Conservation (phyloP, 2,888 invertebrate species). For the Harpalus rufipes region DNA sequence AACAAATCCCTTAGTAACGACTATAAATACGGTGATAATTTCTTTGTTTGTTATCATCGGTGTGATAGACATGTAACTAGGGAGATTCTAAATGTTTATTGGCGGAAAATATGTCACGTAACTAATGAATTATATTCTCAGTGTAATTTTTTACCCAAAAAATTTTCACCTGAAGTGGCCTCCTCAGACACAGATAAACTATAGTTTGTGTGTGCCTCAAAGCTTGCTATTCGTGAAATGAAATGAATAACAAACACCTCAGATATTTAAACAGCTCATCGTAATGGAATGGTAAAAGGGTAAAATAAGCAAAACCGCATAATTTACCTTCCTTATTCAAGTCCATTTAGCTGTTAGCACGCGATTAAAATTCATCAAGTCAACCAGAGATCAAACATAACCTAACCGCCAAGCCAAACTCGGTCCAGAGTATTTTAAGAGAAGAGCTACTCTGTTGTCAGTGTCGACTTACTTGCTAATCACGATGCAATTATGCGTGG, state of each 20-base stretch:
- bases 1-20: too few species aligned
- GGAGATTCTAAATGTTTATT: too few species aligned
- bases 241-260: neutral
- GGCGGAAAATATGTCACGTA: too few species aligned
- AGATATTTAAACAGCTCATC: neutral
- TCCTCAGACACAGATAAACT: too few species aligned
- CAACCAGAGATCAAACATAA: constrained; percentile 19
- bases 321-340: constrained; percentile 7
- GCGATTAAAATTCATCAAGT: constrained; percentile 22
- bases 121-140: too few species aligned
- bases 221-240: neutral
- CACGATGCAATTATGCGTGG: constrained; percentile 72
- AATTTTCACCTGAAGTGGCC: too few species aligned
- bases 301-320: constrained; percentile 2
- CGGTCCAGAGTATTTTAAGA: constrained; percentile 12
- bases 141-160: too few species aligned
- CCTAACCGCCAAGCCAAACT: constrained; percentile 17
- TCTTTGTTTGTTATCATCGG: too few species aligned
- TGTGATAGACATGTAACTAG: too few species aligned
- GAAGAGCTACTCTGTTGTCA: neutral
- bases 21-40: too few species aligned
- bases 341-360: neutral
- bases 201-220: too few species aligned
- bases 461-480: constrained; percentile 64
- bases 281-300: neutral